Conservation (phyloP, 2,888 invertebrate genomes). For the Trilocha varians region DNA sequence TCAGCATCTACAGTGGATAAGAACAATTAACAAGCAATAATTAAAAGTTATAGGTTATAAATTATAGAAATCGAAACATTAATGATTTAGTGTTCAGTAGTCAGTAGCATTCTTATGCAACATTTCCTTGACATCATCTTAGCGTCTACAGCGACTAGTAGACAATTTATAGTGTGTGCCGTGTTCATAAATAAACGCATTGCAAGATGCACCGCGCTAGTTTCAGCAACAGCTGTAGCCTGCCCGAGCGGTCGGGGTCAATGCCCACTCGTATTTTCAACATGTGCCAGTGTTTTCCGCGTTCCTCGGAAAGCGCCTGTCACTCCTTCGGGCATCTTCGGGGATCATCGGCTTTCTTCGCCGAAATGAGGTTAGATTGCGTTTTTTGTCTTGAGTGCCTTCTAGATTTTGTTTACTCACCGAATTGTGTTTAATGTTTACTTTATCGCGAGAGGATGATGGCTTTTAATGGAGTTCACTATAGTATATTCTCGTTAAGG, state of each 20-base stretch:
- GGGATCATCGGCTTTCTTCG: slow-evolving; percentile 50
- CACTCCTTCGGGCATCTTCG: slow-evolving; percentile 66
- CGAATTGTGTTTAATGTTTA: neutral
- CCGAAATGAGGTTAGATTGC: slow-evolving; percentile 1
- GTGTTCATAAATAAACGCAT: slow-evolving; percentile 44
- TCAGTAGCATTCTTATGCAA: neutral
- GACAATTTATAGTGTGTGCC: slow-evolving; percentile 3
- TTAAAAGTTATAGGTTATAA: too few relatives aligned
- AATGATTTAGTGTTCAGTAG: neutral
- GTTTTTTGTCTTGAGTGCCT: slow-evolving; percentile 14
- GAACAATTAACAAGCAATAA: too few relatives aligned
- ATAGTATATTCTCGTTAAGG: neutral
- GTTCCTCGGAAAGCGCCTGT: slow-evolving; percentile 66
- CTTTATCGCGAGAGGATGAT: neutral
- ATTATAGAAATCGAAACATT: too few relatives aligned
- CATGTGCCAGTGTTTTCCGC: slow-evolving; percentile 71
- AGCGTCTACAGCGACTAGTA: neutral
- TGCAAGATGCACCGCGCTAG: slow-evolving; percentile 52
- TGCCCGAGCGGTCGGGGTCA: slow-evolving; percentile 61
- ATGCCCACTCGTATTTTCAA: slow-evolving; percentile 70
- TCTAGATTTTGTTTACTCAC: slow-evolving; percentile 1
- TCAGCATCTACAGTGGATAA: too few relatives aligned
- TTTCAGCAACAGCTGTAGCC: slow-evolving; percentile 64
- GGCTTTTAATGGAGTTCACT: neutral
- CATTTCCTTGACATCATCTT: neutral